These are phyloP conservation scores for Tipula helvola DNA, from an alignment of 2,888 invertebrate species.

Conservation along the genomic window DNA sequence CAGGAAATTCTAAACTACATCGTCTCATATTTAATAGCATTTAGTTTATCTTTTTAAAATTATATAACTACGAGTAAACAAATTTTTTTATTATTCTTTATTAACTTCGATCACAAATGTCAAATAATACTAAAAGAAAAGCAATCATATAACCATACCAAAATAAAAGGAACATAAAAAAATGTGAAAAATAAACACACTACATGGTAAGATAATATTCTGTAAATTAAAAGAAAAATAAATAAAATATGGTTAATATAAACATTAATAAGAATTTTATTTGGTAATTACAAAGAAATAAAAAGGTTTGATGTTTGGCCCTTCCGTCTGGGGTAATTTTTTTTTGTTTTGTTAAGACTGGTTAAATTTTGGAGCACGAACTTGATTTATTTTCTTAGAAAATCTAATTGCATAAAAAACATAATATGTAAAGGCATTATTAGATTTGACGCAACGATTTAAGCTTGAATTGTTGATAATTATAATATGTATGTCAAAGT, in stretches of 20 bases:
- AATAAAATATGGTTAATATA: background rate
- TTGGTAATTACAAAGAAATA: background rate
- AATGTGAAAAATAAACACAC: background rate
- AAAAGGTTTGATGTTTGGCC: background rate
- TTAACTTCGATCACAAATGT: conserved; percentile 4
- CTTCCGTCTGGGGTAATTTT: too few species aligned
- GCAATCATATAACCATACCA: background rate
- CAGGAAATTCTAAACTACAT: background rate
- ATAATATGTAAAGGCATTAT: too few species aligned
- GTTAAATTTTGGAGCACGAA: too few species aligned
- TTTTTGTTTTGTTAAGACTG: too few species aligned
- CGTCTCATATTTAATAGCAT: background rate
- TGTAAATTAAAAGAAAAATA: background rate
- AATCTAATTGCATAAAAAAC: too few species aligned
- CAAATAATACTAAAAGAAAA: background rate
- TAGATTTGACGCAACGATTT: too few species aligned
- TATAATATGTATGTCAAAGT: too few species aligned
- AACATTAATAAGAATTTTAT: background rate
- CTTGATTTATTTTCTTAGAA: too few species aligned
- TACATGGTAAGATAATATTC: background rate
- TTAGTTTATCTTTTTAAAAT: background rate
- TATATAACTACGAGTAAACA: background rate
- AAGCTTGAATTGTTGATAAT: too few species aligned
- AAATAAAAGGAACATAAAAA: background rate
- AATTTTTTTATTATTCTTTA: background rate